Percentiles rank a stretch among this genome's conserved stretches.
Evolutionary conservation across 2,888 invertebrate genomes (phyloP).

Genomic region (Argyresthia albistria): DNA sequence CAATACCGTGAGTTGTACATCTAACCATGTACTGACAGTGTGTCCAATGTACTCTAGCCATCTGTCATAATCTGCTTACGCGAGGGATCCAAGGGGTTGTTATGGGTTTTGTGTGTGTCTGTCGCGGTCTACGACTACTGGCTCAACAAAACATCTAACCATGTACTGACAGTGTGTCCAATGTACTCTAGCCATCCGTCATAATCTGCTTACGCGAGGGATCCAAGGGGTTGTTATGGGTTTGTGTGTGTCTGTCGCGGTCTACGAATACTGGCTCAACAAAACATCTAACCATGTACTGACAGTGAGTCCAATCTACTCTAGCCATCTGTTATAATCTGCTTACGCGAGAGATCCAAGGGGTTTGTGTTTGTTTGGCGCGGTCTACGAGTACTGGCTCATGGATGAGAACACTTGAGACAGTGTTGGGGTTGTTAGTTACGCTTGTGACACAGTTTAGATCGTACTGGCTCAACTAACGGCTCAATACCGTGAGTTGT

Average conservation of each 20-base stretch:
- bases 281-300: slow-evolving; percentile 22
- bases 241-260: slow-evolving; percentile 65
- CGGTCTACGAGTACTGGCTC: slow-evolving; percentile 98
- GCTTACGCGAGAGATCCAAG: no score
- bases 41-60: not conserved
- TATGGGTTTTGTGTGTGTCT: no score
- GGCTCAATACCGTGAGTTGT: slow-evolving; percentile 80
- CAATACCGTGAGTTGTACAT: slow-evolving; percentile 71
- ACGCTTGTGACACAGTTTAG: no score
- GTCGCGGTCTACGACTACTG: slow-evolving; percentile 97
- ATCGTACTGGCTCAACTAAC: slow-evolving; percentile 99
- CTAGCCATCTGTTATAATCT: no score
- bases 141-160: slow-evolving; percentile 72
- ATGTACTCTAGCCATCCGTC: no score
- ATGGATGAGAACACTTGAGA: no score
- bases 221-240: no score
- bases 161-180: not conserved
- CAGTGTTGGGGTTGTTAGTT: no score
- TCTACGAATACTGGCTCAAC: slow-evolving; percentile 97
- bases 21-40: not conserved
- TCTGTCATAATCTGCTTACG: no score
- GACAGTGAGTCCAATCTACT: not conserved
- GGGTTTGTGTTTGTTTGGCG: slow-evolving; percentile 32
- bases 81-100: no score
- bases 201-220: no score